A percentile compares a stretch with the other conserved stretches of the same genome.
Evolutionary conservation across 2,797 vertebrate genomes (phyloP).

Genomic region (Sebastiscus tertius): DNA sequence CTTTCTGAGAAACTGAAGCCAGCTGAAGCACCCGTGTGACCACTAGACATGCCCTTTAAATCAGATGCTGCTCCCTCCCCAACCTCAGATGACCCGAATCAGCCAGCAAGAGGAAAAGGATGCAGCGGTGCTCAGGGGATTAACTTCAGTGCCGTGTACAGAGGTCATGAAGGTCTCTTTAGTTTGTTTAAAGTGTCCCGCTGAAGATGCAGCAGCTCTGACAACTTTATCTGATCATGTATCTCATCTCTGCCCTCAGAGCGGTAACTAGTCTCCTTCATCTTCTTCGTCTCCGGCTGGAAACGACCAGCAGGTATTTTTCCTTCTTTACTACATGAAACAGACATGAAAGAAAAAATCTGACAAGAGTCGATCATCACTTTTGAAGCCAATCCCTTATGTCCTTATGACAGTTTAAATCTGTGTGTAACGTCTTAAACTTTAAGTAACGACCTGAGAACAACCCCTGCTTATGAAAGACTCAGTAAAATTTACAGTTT

Average conservation of each 20-base stretch:
- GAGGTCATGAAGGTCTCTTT: conserved; percentile 8
- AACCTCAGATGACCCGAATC: conserved; percentile 61
- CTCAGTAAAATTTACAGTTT: conserved; percentile 5
- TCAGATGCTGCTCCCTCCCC: not conserved
- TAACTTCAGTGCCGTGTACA: not conserved
- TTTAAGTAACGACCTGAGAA: not conserved
- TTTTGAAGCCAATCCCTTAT: not conserved
- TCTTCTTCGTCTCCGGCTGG: not conserved
- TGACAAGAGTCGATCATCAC: not conserved
- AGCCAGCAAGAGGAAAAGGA: conserved; percentile 79
- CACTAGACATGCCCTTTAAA: not conserved
- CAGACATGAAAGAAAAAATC: not conserved
- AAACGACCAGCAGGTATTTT: not conserved
- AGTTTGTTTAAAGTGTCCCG: not conserved
- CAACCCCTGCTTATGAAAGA: not conserved
- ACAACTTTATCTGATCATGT: conserved; percentile 4
- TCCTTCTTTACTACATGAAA: not conserved
- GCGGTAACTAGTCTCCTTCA: not conserved
- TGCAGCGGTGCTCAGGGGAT: conserved; percentile 5
- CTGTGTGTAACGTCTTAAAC: not conserved
- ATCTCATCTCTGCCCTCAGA: not conserved
- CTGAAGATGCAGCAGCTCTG: conserved; percentile 8
- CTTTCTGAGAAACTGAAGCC: conserved; percentile 78
- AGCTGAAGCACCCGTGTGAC: conserved; percentile 30
- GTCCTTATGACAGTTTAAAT: not conserved